A percentile compares a stretch with the other conserved stretches of the same genome.
phyloP scores from a whole-genome alignment of 2,888 invertebrate genomes.

The Smittia sp. region DNA sequence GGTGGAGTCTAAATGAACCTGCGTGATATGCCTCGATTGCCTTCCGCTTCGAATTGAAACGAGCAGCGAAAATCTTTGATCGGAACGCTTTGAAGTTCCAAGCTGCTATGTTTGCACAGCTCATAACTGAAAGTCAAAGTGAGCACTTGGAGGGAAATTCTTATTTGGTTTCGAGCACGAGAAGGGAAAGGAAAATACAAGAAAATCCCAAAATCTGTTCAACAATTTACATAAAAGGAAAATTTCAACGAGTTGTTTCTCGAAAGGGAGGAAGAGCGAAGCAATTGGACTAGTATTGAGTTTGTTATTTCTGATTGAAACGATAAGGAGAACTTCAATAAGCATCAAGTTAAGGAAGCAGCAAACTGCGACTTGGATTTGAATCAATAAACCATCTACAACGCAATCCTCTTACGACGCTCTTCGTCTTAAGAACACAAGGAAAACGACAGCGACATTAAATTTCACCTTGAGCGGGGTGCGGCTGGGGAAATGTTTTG shows the following conservation, averaged over 20 bases:
- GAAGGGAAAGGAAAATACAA: background rate
- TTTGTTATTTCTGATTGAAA: background rate
- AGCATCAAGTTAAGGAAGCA: background rate
- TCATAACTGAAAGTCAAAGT: no score
- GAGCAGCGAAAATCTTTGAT: no score
- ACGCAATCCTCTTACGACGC: background rate
- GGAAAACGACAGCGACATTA: background rate
- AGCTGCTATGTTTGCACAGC: no score
- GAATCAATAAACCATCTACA: background rate
- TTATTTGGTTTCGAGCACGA: background rate
- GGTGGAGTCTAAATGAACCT: no score
- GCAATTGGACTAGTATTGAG: background rate
- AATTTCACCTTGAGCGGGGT: background rate
- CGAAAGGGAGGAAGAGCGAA: background rate
- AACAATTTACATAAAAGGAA: background rate
- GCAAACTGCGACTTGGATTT: background rate
- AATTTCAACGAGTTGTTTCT: no score
- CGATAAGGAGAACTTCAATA: background rate
- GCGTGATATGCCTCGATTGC: no score
- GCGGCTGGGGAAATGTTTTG: background rate
- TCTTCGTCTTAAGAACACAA: background rate
- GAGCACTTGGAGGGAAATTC: background rate
- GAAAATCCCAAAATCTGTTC: background rate
- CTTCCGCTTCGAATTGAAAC: no score
- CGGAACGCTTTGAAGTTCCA: no score